Conservation (phyloP, 1,140 invertebrate species). For the Holcopasites calliopsidis region DNA sequence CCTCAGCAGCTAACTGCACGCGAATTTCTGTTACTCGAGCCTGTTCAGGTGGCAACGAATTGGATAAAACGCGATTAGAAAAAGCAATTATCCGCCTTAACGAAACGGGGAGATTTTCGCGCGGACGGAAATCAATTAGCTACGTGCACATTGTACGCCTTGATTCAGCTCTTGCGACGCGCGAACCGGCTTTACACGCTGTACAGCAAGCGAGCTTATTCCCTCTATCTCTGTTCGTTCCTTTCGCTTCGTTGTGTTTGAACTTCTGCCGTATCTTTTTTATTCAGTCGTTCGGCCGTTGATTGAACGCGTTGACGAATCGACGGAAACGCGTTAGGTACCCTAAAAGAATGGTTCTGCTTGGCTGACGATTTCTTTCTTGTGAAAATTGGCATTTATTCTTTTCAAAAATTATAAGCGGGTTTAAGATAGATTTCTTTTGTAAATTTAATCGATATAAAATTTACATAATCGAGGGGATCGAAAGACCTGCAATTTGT, state of each 20-base stretch:
- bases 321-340: neutral
- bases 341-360: neutral
- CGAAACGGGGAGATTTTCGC: neutral
- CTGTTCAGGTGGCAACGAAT: neutral
- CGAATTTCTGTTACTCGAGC: neutral
- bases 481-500: too few relatives aligned
- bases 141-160: neutral
- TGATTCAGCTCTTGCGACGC: neutral
- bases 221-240: neutral
- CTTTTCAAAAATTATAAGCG: too few relatives aligned
- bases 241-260: too few relatives aligned
- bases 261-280: neutral
- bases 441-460: too few relatives aligned
- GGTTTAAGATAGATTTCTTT: too few relatives aligned
- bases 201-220: too few relatives aligned
- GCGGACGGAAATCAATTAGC: constrained; percentile 3
- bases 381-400: too few relatives aligned
- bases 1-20: neutral
- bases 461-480: too few relatives aligned
- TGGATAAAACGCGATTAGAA: constrained; percentile 21
- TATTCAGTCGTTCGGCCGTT: neutral
- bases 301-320: neutral
- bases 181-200: neutral
- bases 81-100: constrained; percentile 14
- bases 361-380: too few relatives aligned